Percentiles rank a stretch among this genome's conserved stretches.
Conservation (phyloP, 2,113 vertebrate species). For the Calonectris borealis region DNA sequence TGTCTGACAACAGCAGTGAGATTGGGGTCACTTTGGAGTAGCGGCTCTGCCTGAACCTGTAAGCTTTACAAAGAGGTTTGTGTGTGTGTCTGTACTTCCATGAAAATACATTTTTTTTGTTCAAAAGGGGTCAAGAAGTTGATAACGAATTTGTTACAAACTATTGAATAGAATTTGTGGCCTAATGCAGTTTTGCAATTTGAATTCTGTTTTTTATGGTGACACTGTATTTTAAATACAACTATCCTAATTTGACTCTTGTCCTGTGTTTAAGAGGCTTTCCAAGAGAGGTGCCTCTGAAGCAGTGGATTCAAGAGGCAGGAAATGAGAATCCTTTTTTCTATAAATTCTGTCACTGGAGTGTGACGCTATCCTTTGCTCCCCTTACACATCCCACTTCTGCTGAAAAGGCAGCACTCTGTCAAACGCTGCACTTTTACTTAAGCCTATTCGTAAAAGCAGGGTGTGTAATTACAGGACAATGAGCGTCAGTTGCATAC, state of each 20-base stretch:
- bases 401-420: neutral
- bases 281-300: neutral
- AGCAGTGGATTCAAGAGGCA: neutral
- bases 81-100: neutral
- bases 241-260: neutral
- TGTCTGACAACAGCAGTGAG: conserved; percentile 15
- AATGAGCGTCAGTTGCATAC: neutral
- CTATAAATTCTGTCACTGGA: neutral
- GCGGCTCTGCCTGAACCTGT: neutral
- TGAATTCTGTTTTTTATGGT: neutral
- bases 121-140: neutral
- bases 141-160: neutral
- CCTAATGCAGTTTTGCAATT: neutral
- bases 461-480: neutral
- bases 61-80: neutral
- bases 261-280: neutral
- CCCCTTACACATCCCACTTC: neutral
- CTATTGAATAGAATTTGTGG: neutral
- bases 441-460: neutral
- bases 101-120: neutral
- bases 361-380: neutral
- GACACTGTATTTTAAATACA: neutral
- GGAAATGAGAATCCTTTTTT: neutral
- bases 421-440: neutral
- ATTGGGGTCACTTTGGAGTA: neutral